Evolutionary conservation across 2,113 vertebrate species (phyloP), one percentile per base, ranked within the genome.

Genomic region (Stomatorhinus ivindoensis): DNA sequence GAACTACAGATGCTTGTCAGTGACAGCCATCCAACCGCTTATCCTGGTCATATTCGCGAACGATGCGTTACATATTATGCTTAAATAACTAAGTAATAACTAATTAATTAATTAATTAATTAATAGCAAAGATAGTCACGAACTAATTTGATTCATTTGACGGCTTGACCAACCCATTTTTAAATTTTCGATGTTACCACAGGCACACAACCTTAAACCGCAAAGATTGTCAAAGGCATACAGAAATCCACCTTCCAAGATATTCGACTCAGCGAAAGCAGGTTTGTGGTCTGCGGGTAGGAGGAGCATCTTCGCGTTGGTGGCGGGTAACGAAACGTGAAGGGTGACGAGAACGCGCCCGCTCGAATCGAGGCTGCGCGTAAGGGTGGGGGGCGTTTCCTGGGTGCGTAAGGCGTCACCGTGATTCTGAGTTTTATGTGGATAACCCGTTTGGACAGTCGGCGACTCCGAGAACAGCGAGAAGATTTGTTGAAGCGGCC

Each of bases 381-480:
- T 80, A 35, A 27, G 27, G 88, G 48, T 15, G 21, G 53, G 90
- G 86, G 90, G 89, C n/a, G 91, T 93, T 94, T 93, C 92, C 92
- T 93, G 93, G 91, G 91, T 93, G 91, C 92, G 85, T 42, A 73
- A 84, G 89, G 91, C 91, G 91, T 92, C 92, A 93, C 73, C 55
- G 27, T 69, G 87, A 87, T 88, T 44, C 76, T 88, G 51, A 83
- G 84, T 48, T 8, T 44, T 82, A 21, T 76, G 88, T 84, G 69
- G 89, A 51, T 35, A 31, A 69, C 9, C 61, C 61, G 61, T 27
- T 69, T 13, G 61, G 61, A 31, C 61, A 69, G 61, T 69, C 61
- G 61, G 61, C 27, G n/a, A 31, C 61, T 69, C 61, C 9, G 10
- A 31, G 27, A 69, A 31, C 27, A 61, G 61, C n/a, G 31, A n/a